phyloP scores from a whole-genome alignment of 2,888 invertebrate genomes.

The Clistopyga incitator region DNA sequence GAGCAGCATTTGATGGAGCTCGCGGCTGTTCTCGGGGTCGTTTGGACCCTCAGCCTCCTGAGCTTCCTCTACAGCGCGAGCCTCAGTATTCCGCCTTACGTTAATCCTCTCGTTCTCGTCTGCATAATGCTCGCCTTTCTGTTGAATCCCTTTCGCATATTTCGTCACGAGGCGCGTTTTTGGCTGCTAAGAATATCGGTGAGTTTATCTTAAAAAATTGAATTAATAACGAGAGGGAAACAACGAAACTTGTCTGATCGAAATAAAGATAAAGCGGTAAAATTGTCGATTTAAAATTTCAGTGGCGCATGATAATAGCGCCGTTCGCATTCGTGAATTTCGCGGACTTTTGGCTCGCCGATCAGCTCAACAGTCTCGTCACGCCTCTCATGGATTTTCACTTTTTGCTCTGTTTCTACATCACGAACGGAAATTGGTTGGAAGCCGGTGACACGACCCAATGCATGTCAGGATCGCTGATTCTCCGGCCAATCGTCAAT shows the following conservation, averaged over 20 bases:
- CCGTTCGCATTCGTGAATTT: slow-evolving; percentile 97
- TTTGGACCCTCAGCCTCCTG: slow-evolving; percentile 96
- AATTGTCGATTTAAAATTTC: slow-evolving; percentile 74
- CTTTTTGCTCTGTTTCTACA: slow-evolving; percentile 96
- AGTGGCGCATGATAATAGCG: slow-evolving; percentile 94
- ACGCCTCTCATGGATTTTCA: slow-evolving; percentile 97
- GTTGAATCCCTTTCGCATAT: slow-evolving; percentile 96
- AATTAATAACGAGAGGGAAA: too few species aligned
- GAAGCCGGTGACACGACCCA: slow-evolving; percentile 88
- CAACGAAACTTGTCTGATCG: too few species aligned
- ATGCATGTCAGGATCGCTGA: slow-evolving; percentile 89
- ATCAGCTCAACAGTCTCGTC: slow-evolving; percentile 97
- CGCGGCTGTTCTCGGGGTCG: slow-evolving; percentile 96
- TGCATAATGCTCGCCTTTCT: slow-evolving; percentile 93
- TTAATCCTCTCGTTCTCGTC: slow-evolving; percentile 94
- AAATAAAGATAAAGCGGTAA: too few species aligned
- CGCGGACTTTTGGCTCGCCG: slow-evolving; percentile 99
- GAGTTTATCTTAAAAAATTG: slow-evolving; percentile 82
- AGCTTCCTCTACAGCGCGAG: slow-evolving; percentile 93
- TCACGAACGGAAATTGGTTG: slow-evolving; percentile 91
- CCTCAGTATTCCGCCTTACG: slow-evolving; percentile 95
- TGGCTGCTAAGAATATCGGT: slow-evolving; percentile 97
- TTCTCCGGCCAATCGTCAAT: slow-evolving; percentile 93
- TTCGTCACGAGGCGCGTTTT: slow-evolving; percentile 96
- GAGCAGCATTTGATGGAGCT: slow-evolving; percentile 98